Percentiles rank a stretch among this genome's conserved stretches.
Evolutionary conservation across 1,140 invertebrate genomes (phyloP).

Genomic region (Cyclina sinensis): DNA sequence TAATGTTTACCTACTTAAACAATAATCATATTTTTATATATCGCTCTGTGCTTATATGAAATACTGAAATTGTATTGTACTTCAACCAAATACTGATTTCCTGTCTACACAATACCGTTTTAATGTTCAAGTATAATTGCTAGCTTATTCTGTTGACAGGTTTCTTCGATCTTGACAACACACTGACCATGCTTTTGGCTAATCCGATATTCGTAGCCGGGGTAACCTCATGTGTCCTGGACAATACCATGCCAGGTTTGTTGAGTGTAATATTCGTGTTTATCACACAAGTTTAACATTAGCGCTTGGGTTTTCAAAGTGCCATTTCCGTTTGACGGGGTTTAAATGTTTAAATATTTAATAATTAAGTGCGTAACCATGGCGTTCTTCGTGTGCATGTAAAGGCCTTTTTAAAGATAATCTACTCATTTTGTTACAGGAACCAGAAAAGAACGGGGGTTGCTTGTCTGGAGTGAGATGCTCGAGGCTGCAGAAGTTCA

Average conservation of each 20-base stretch:
- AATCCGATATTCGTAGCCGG: conserved; percentile 67
- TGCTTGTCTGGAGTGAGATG: conserved; percentile 15
- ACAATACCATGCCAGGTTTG: conserved; percentile 71
- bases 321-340: background rate
- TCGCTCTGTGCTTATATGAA: too few relatives aligned
- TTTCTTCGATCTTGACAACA: conserved; percentile 41
- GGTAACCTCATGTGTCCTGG: conserved; percentile 59
- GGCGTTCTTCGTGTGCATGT: background rate
- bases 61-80: too few relatives aligned
- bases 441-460: conserved; percentile 31
- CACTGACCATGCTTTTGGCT: conserved; percentile 47
- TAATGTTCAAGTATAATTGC: too few relatives aligned
- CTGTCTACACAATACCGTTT: too few relatives aligned
- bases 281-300: too few relatives aligned
- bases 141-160: conserved; percentile 16
- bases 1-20: too few relatives aligned
- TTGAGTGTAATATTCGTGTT: background rate
- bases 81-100: too few relatives aligned
- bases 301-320: too few relatives aligned
- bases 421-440: background rate
- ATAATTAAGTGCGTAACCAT: too few relatives aligned
- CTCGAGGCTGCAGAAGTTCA: background rate
- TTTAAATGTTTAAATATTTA: background rate
- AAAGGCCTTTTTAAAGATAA: background rate
- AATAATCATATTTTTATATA: too few relatives aligned